Evolutionary conservation across 2,797 vertebrate genomes (phyloP).

Genomic region (Myotis vivesi): DNA sequence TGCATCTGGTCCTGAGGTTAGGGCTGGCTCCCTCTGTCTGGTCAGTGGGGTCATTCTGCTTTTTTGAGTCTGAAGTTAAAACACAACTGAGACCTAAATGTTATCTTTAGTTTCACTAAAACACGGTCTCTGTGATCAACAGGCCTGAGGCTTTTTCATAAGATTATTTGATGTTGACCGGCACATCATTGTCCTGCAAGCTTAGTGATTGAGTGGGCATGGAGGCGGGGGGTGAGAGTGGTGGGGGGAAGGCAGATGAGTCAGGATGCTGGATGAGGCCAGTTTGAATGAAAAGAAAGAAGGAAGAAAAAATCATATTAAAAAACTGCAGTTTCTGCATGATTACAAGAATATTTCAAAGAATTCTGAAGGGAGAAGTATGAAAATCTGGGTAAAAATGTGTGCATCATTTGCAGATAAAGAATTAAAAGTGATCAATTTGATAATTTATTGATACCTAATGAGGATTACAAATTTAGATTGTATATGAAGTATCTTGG

Average conservation of each 20-base stretch:
- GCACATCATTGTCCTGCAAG: not conserved
- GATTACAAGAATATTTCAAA: not conserved
- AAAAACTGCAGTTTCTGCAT: not conserved
- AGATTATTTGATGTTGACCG: not conserved
- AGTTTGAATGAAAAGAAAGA: not conserved
- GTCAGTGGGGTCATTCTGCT: not conserved
- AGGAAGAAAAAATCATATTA: not conserved
- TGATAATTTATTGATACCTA: not conserved
- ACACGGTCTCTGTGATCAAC: not conserved
- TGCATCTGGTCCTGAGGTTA: not conserved
- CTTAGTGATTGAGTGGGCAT: not conserved
- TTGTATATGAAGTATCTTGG: not conserved
- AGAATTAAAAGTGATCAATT: not conserved
- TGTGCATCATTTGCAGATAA: slow-evolving; percentile 1
- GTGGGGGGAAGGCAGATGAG: not conserved
- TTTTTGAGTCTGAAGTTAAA: not conserved
- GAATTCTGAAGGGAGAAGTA: not conserved
- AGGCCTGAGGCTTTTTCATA: not conserved
- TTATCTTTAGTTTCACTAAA: not conserved
- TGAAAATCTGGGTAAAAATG: not conserved
- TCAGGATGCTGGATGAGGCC: not conserved
- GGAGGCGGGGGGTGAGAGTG: no score
- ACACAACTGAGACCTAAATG: not conserved
- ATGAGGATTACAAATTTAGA: not conserved
- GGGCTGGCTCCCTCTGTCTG: not conserved